Conservation (phyloP, 1,140 invertebrate species). For the Tetranychus urticae region DNA sequence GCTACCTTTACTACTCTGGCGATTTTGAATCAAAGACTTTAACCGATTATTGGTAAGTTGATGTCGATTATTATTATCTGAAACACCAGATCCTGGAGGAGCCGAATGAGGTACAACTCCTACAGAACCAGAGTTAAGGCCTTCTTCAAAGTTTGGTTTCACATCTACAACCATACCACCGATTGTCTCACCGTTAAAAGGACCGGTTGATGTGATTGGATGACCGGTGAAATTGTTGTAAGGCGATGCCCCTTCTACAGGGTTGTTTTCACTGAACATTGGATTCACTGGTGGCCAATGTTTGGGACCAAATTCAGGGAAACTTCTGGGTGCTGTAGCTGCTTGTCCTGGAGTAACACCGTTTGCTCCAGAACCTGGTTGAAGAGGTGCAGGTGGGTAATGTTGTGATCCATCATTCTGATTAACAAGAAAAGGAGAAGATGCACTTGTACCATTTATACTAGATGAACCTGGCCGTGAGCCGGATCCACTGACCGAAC, state of each 20-base stretch:
- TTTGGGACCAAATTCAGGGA: not conserved
- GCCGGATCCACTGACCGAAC: not conserved
- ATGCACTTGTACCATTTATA: not conserved
- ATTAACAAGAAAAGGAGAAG: too few species aligned
- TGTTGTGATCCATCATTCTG: too few species aligned
- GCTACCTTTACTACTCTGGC: slow-evolving; percentile 13
- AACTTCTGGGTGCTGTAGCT: too few species aligned
- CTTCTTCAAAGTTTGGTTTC: not conserved
- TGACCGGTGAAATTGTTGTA: not conserved
- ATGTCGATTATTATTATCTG: slow-evolving; percentile 7
- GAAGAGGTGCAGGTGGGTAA: too few species aligned
- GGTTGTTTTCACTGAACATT: not conserved
- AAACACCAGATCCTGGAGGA: not conserved
- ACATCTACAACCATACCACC: not conserved
- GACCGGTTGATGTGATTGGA: not conserved
- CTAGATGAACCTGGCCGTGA: not conserved
- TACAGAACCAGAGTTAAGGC: not conserved
- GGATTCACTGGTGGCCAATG: not conserved
- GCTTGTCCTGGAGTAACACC: too few species aligned
- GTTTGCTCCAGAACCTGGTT: too few species aligned
- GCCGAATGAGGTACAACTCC: not conserved
- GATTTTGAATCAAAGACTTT: slow-evolving; percentile 14
- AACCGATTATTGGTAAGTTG: slow-evolving; percentile 14
- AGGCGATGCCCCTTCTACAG: not conserved
- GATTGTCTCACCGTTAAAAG: not conserved